phyloP scores from a whole-genome alignment of 2,113 vertebrate genomes.

The Catharus bicknelli region DNA sequence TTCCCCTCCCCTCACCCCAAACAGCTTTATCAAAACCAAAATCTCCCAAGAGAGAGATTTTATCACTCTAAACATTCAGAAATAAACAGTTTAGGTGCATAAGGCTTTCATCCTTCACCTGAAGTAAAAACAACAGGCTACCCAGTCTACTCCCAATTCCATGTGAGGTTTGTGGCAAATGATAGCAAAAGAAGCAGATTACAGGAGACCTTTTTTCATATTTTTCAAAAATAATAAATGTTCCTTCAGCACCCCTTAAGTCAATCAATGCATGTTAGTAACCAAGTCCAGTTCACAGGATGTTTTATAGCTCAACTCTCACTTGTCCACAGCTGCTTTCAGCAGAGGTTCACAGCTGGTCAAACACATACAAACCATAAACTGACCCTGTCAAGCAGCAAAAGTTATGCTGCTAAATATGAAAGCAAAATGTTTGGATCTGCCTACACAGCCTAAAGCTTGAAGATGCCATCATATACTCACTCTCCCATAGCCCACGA shows the following conservation, averaged over 20 bases:
- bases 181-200: background rate
- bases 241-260: background rate
- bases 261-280: background rate
- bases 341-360: background rate
- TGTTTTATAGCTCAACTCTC: background rate
- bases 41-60: background rate
- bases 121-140: background rate
- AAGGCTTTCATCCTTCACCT: background rate
- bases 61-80: background rate
- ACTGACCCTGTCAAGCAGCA: background rate
- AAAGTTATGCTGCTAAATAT: background rate
- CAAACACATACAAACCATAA: background rate
- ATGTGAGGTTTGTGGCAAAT: background rate
- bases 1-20: background rate
- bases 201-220: background rate
- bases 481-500: constrained; percentile 98
- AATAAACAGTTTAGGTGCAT: background rate
- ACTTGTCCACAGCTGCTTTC: background rate
- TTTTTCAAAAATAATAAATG: background rate
- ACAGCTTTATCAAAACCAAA: background rate
- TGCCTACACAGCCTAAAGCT: background rate
- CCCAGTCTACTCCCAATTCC: accelerated
- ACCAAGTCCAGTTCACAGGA: background rate
- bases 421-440: background rate
- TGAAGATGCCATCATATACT: constrained; percentile 65